Base-by-base conservation (phyloP, 2,888 invertebrate species). In the Pachycephus smyrnensis region DNA sequence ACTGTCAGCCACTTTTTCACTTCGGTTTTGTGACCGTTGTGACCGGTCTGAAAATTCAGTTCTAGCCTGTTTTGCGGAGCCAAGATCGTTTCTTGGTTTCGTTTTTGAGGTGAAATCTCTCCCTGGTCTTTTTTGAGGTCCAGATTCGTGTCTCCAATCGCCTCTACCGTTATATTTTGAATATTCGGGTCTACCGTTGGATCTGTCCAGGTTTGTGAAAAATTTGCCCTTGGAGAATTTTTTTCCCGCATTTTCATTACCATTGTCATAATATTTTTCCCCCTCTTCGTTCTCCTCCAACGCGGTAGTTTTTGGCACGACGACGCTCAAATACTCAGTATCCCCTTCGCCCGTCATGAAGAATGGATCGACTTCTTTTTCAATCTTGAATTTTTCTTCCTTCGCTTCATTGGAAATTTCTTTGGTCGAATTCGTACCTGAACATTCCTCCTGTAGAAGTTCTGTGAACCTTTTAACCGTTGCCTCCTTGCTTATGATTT, bases 391-490 rank as follows among this genome's bases (percentile, higher is more conserved):
- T 73, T 80, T 77, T 9, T 37, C 73, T 0, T 79, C 69, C 23
- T 68, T 80, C 12, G 36, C 12, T 30, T 73, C 68, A 40, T 73
- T 73, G 3, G 76, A 73, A 30, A 71, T 74, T 73, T 80, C 82
- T 3, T 77, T 74, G 1, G 12, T 71, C 12, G 23, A 71, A 71
- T 71, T 71, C 4, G 4, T 71, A 9, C 6, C 71, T 32, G 77
- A 79, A 68, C 77, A 76, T 30, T 82, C 78, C 1, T 87, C 87
- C 36, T 86, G 77, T 12, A 88, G 73, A 68, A 90, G 69, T 35
- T 88, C 85, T 4, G 83, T 68, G 11, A 90, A 88, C 68, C 86
- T 86, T 76, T 87, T 89, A 4, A 90, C 89, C 3, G 84, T 83
- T 11, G 88, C 89, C 75, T 88, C 82, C 30, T 85, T 85, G 75